Conservation (phyloP, 2,797 vertebrate genomes). For the Carcharodon carcharias region DNA sequence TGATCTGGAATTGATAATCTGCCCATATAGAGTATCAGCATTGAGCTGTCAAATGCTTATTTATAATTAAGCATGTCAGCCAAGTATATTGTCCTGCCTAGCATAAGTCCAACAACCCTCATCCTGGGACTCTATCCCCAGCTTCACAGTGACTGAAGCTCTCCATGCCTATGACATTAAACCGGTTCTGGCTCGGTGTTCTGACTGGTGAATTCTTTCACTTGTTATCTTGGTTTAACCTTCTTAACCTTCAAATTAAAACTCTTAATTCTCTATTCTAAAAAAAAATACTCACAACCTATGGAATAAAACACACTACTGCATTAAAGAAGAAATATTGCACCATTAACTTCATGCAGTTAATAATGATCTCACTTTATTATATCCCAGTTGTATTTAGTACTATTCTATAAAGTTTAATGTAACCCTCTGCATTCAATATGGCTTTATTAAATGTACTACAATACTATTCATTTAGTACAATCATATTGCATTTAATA, state of each 20-base stretch:
- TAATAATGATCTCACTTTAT: too few species aligned
- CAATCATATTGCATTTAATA: too few species aligned
- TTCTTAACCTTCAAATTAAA: not conserved
- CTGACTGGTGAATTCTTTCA: not conserved
- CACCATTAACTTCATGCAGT: not conserved
- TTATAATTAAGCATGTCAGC: not conserved
- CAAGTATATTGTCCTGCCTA: not conserved
- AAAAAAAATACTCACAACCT: not conserved
- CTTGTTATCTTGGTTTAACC: not conserved
- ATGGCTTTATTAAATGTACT: not conserved
- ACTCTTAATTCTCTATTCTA: not conserved
- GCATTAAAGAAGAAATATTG: not conserved
- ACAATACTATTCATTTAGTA: too few species aligned
- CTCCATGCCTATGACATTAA: not conserved
- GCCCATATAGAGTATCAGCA: not conserved
- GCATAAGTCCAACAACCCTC: not conserved
- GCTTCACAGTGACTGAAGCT: not conserved
- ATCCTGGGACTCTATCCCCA: not conserved
- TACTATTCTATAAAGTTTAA: not conserved
- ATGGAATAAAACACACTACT: not conserved
- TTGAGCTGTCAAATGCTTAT: constrained; percentile 15
- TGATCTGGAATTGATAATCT: not conserved
- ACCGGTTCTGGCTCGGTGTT: not conserved
- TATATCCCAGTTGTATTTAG: too few species aligned
- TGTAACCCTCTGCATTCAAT: not conserved